Percentiles rank a stretch among this genome's conserved stretches.
phyloP scores from a whole-genome alignment of 2,113 vertebrate species.

The Potamarius usumacintae region DNA sequence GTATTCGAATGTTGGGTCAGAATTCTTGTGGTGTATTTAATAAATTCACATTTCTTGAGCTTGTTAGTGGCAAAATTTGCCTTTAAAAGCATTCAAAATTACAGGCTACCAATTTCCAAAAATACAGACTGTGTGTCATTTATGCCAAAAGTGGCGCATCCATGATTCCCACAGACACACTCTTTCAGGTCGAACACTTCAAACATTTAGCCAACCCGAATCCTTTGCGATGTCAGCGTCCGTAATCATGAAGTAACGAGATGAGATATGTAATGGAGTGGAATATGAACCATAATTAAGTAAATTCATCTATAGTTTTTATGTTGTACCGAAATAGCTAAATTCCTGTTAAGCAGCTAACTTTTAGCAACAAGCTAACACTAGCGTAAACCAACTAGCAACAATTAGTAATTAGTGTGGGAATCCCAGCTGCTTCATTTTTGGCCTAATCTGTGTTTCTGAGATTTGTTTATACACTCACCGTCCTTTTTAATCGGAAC shows the following conservation, averaged over 20 bases:
- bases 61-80: not conserved
- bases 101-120: not conserved
- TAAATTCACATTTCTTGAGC: not conserved
- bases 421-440: no score
- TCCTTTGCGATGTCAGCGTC: not conserved
- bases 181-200: not conserved
- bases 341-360: not conserved
- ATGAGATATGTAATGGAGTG: not conserved
- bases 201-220: not conserved
- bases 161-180: not conserved
- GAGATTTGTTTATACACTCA: no score
- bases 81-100: not conserved
- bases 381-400: not conserved
- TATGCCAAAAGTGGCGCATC: not conserved
- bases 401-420: not conserved
- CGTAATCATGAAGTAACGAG: not conserved
- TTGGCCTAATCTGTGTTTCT: no score
- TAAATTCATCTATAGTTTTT: not conserved
- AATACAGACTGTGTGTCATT: not conserved
- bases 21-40: not conserved
- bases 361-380: not conserved
- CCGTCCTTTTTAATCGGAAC: no score
- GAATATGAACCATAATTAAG: not conserved
- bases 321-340: not conserved
- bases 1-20: no score